Evolutionary conservation across 2,113 vertebrate genomes (phyloP), one percentile per base, ranked within the genome.

Genomic region (Poecile atricapillus): DNA sequence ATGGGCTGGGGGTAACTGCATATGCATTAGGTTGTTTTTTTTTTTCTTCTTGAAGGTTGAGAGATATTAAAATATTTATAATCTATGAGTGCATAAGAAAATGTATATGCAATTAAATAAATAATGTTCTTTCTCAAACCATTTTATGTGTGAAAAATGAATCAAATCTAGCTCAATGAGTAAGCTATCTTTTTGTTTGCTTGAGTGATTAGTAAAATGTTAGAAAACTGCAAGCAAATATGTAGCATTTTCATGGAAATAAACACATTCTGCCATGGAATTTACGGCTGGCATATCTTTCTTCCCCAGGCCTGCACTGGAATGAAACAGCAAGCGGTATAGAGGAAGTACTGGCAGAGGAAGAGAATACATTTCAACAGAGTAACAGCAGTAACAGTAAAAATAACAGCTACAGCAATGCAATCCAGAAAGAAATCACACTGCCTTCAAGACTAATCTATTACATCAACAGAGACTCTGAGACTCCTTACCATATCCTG

Each of bases 391-490:
- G 98, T 97, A 97, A 89, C 95, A 95, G 95, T 94, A 97, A 97
- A 94, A 98, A 98, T 96, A 98, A 97, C 98, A 98, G 94, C 92
- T 97, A 96, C 95, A 97, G 95, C 93, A 98, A 89, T 97, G 97
- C 96, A 96, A 95, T 96, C 91, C 98, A 99, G 96, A 98, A 98
- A 83, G 98, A 98, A 97, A 98, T 99, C 97, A 98, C 98, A 53
- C 98, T 99, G 97, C 99, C 99, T 93, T 99, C 99, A 68, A 98
- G 99, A 97, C 96, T 99, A 77, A 97, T 99, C 76, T 99, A 99
- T 98, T 99, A 99, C 97, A 98, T 99, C 92, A 99, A 99, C 84
- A 99, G 98, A 97, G 99, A 99, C 95, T 98, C 98, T 3, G 99
- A 99, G 98, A 99, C 98, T 83, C 99, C 99, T 92, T 99, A 99